phyloP scores from a whole-genome alignment of 2,888 invertebrate species.

The Cenopis cana region DNA sequence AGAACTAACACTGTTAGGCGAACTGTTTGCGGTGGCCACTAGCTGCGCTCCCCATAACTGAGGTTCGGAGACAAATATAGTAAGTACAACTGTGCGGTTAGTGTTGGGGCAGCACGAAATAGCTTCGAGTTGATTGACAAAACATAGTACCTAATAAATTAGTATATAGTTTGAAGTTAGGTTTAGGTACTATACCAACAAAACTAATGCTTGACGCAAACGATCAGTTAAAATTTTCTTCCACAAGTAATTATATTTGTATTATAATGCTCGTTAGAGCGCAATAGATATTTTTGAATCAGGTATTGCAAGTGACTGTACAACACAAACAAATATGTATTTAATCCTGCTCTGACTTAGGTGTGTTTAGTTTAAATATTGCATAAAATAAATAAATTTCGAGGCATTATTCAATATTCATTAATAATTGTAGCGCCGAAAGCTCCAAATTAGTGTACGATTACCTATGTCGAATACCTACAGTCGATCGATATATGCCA shows the following conservation, averaged over 20 bases:
- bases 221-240: neutral
- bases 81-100: conserved; percentile 17
- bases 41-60: conserved; percentile 19
- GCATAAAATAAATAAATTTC: no score
- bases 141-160: neutral
- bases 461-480: neutral
- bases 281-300: no score
- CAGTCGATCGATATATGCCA: conserved; percentile 1
- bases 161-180: neutral
- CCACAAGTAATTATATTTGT: neutral
- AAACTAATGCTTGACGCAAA: neutral
- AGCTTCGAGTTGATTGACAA: conserved; percentile 15
- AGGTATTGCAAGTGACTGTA: no score
- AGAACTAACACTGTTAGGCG: neutral
- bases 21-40: conserved; percentile 22
- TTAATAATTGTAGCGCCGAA: neutral
- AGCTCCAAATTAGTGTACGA: neutral
- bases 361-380: no score
- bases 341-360: no score
- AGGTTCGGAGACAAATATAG: conserved; percentile 22
- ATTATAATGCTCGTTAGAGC: no score
- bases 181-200: neutral
- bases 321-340: no score
- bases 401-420: neutral
- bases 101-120: neutral